A percentile compares a stretch with the other conserved stretches of the same genome.
phyloP scores from a whole-genome alignment of 1,140 invertebrate genomes.

The Cryptotermes secundus region DNA sequence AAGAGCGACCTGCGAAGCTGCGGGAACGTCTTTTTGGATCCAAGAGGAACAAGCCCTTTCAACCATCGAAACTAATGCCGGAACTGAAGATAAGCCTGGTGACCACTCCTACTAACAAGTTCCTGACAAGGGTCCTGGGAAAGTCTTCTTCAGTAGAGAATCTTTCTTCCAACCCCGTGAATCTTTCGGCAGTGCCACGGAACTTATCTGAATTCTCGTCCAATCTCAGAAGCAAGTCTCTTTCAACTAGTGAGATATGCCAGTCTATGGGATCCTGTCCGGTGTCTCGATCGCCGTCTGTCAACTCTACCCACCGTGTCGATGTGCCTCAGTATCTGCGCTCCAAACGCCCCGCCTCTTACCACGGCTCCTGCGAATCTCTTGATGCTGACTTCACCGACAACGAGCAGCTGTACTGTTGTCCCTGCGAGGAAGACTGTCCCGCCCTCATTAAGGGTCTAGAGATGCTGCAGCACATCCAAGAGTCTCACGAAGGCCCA shows the following conservation, averaged over 20 bases:
- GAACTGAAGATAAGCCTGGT: conserved; percentile 8
- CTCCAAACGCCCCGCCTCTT: conserved; percentile 38
- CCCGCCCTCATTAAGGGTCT: conserved; percentile 29
- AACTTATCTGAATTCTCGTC: conserved; percentile 36
- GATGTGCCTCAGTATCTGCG: neutral
- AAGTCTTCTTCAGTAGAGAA: conserved; percentile 49
- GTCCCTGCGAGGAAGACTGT: conserved; percentile 37
- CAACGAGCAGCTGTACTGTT: conserved; percentile 31
- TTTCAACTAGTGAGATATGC: conserved; percentile 46
- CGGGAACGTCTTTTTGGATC: conserved; percentile 44
- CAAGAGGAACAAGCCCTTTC: conserved; percentile 36
- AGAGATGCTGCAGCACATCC: conserved; percentile 40
- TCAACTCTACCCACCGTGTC: neutral
- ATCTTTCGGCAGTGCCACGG: neutral
- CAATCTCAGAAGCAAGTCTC: conserved; percentile 43
- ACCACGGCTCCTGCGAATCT: conserved; percentile 43
- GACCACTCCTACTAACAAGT: conserved; percentile 45
- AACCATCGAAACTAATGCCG: neutral
- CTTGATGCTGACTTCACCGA: conserved; percentile 34
- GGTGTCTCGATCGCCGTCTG: conserved; percentile 21
- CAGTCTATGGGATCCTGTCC: conserved; percentile 23
- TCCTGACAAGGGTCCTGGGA: conserved; percentile 48
- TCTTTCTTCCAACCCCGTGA: conserved; percentile 36
- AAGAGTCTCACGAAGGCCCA: conserved; percentile 42
- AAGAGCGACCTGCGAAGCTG: conserved; percentile 41